Base-by-base conservation (phyloP, 2,797 vertebrate species). In the Hoplostethus mediterraneus region DNA sequence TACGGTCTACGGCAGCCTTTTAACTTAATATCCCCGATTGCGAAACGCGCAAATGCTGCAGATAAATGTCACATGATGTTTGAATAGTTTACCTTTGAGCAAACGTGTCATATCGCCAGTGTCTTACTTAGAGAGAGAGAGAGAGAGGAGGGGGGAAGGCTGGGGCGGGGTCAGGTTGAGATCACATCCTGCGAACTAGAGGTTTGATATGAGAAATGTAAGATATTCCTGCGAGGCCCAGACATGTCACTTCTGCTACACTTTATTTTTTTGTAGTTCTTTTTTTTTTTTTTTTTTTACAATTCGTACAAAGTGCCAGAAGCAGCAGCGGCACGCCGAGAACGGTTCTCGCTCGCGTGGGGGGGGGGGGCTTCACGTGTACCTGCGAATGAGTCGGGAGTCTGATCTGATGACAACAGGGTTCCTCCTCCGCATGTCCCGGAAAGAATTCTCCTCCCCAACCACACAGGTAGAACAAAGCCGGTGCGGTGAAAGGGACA, bases 401-500 rank as follows among this genome's bases (percentile, higher is more conserved):
- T 49, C 40, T 44, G 51, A 52, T 31, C 56, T 65, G n/a, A 80
- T 75, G 81, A 90, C 90, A 91, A 88, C 79, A 82, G 54, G 3
- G 33, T 62, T 62, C 63, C 30, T 54, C 67, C 72, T 66, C 63
- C 71, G 87, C 55, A 51, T 66, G 63, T 60, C 60, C 36, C 81
- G 84, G 83, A 91, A 90, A 91, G 89, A 91, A 89, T 91, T 90
- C 89, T 12, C 36, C 33, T 77, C 63, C 17, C 17, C 79, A 84
- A 84, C 91, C 91, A 89, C 90, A 91, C 92, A 93, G 59, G 89
- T 91, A 95, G 93, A 94, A 90, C 90, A 91, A 92, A 91, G 91
- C 74, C 80, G 78, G 88, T 66, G 93, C 92, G 92, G 91, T 89
- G 90, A 93, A 92, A 93, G 21, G 91, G 94, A 94, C 89, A 89